Evolutionary conservation across 2,888 invertebrate genomes (phyloP), one percentile per base, ranked within the genome.

Genomic region (Drosophila mimica): DNA sequence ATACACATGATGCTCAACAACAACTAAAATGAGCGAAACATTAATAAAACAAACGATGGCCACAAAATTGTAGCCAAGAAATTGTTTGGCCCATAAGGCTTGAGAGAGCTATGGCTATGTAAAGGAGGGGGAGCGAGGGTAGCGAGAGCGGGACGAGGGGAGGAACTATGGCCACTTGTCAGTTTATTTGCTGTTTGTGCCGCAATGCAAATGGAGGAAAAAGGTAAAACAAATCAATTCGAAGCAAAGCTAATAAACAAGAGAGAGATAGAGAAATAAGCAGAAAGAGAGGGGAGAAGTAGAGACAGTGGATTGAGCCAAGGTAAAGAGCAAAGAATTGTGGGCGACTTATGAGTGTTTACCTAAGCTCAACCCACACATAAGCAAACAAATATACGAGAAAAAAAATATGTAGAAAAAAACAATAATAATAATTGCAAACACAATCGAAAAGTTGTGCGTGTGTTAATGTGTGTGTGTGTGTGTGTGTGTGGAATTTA

Each of bases 211-310:
- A 70, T 58, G 75, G 52, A 58, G 56, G 43, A 59, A 51, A 70
- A 69, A 51, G 69, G 57, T 74, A 79, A 78, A 67, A 61, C 78
- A 87, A 87, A 84, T 84, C 87, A 83, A 87, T 83, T 76, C 64
- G 49, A 76, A 61, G 53, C 60, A 60, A 30, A 65, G 46, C 33
- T 17, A 58, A 74, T 59, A 51, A 31, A 17, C 8, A 30, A 11
- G 30, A 17, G 57, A 30, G 34, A 15, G 33, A 30, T 38, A 31
- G 36, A 51, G 38, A 34, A 25, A 34, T 8, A 43, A 3, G 6
- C 28, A n/a, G n/a, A 31, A 25, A 25, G n/a, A 33, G 48, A 13
- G 25, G 4, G 34, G 25, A 25, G 17, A 36, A 17, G n/a, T 17
- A 34, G 9, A 17, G 13, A 9, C 0, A 25, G 28, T 13, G 61